Evolutionary conservation across 1,140 invertebrate species (phyloP).

Genomic region (Drosophila ercepeae): DNA sequence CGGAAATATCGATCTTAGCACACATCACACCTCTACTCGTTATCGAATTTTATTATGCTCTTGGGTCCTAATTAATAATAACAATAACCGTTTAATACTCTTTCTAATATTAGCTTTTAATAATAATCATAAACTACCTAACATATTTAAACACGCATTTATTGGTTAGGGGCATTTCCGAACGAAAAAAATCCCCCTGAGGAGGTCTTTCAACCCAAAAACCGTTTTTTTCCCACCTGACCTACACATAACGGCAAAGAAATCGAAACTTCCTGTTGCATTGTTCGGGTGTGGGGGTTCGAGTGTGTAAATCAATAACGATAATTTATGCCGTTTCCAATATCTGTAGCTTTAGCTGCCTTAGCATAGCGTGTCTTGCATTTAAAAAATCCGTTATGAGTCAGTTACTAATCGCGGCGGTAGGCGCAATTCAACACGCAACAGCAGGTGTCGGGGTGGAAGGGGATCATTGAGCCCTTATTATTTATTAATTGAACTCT

Average conservation of each 20-base stretch:
- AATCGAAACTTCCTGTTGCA: slow-evolving; percentile 70
- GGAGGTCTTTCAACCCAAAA: slow-evolving; percentile 53
- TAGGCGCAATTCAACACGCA: slow-evolving; percentile 33
- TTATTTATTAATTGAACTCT: background rate
- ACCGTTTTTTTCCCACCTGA: slow-evolving; percentile 13
- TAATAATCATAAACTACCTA: too few relatives aligned
- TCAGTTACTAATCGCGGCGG: slow-evolving; percentile 59
- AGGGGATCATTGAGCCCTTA: background rate
- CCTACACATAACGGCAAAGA: slow-evolving; percentile 55
- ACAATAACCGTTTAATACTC: too few relatives aligned
- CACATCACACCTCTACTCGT: too few relatives aligned
- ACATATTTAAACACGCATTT: too few relatives aligned
- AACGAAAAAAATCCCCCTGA: slow-evolving; percentile 1
- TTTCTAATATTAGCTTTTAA: too few relatives aligned
- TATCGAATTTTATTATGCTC: too few relatives aligned
- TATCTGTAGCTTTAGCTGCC: background rate
- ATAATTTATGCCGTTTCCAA: background rate
- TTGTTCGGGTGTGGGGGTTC: background rate
- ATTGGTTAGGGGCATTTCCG: background rate
- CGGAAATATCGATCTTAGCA: too few relatives aligned
- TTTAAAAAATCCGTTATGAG: slow-evolving; percentile 57
- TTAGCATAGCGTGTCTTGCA: slow-evolving; percentile 47
- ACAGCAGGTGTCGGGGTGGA: background rate
- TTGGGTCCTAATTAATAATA: too few relatives aligned
- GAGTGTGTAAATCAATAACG: slow-evolving; percentile 16